These are phyloP conservation scores for Netelia virgata DNA, from an alignment of 2,888 invertebrate genomes.

Conservation along the genomic window DNA sequence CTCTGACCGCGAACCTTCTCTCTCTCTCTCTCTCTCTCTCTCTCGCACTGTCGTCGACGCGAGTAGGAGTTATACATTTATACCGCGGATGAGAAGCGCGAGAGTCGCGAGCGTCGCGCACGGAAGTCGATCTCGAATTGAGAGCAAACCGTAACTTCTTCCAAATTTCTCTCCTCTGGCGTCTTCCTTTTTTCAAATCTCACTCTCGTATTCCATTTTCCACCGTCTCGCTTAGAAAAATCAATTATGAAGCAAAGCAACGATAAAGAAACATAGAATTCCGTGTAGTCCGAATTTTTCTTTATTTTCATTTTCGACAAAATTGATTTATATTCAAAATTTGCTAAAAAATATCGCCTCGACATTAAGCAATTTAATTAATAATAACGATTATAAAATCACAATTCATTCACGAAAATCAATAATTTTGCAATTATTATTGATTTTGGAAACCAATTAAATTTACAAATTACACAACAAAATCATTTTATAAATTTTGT, in stretches of 20 bases:
- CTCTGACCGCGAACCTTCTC: slow-evolving; percentile 72
- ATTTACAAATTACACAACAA: too few species aligned
- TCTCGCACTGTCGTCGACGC: slow-evolving; percentile 22
- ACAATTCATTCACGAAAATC: too few species aligned
- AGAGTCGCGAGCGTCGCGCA: slow-evolving; percentile 21
- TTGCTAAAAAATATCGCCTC: neutral
- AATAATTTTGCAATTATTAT: neutral
- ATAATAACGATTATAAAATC: too few species aligned
- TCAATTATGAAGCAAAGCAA: too few species aligned
- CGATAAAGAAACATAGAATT: neutral
- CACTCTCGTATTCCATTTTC: neutral
- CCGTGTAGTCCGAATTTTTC: neutral
- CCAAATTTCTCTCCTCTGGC: neutral
- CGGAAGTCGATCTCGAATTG: slow-evolving; percentile 49
- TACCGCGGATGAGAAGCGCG: slow-evolving; percentile 35
- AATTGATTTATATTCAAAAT: neutral
- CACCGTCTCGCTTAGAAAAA: too few species aligned
- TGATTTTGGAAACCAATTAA: too few species aligned
- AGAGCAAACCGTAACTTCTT: slow-evolving; percentile 48
- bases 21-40: slow-evolving; percentile 44
- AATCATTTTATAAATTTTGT: too few species aligned
- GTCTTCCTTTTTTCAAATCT: neutral
- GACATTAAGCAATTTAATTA: too few species aligned
- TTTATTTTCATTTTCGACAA: neutral
- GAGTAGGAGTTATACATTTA: neutral